Percentiles rank a stretch among this genome's conserved stretches.
These are phyloP conservation scores for Pardosa pseudoannulata DNA, from an alignment of 2,888 invertebrate species.

Conservation along the genomic window DNA sequence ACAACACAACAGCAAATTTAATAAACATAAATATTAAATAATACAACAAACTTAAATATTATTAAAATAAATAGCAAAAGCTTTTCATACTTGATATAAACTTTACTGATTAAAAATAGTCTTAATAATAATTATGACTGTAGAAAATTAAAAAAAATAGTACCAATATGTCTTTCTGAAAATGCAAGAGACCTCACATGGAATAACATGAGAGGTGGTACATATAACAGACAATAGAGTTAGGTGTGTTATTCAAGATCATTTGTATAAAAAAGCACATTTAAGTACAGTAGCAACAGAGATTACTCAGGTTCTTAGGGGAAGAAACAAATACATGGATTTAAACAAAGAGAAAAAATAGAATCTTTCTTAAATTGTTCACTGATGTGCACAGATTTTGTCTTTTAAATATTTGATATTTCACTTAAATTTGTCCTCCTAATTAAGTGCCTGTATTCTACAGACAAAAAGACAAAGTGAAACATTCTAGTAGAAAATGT, in stretches of 20 bases:
- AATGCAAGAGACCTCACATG: slow-evolving; percentile 15
- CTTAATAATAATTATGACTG: slow-evolving; percentile 28
- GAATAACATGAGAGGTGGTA: slow-evolving; percentile 26
- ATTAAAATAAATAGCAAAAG: slow-evolving; percentile 24
- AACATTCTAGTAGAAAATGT: slow-evolving; percentile 39
- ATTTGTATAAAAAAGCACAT: slow-evolving; percentile 38
- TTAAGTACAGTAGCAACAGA: slow-evolving; percentile 29
- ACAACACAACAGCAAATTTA: background rate
- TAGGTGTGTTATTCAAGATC: slow-evolving; percentile 18
- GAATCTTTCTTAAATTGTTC: background rate
- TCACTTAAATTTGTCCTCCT: slow-evolving; percentile 23
- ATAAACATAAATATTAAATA: background rate
- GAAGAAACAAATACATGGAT: slow-evolving; percentile 1
- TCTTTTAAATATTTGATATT: slow-evolving; percentile 22
- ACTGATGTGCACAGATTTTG: slow-evolving; percentile 4
- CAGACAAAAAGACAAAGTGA: slow-evolving; percentile 52
- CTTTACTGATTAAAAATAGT: slow-evolving; percentile 28
- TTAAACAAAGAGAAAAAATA: too few species aligned
- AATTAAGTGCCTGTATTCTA: slow-evolving; percentile 43
- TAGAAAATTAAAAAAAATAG: slow-evolving; percentile 40
- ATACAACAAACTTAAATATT: background rate
- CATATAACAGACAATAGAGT: slow-evolving; percentile 16
- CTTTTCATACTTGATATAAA: slow-evolving; percentile 30
- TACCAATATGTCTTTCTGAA: slow-evolving; percentile 24
- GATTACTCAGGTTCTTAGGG: too few species aligned